Evolutionary conservation across 2,797 vertebrate species (phyloP).

Genomic region (Cynodonichthys magdalenae): DNA sequence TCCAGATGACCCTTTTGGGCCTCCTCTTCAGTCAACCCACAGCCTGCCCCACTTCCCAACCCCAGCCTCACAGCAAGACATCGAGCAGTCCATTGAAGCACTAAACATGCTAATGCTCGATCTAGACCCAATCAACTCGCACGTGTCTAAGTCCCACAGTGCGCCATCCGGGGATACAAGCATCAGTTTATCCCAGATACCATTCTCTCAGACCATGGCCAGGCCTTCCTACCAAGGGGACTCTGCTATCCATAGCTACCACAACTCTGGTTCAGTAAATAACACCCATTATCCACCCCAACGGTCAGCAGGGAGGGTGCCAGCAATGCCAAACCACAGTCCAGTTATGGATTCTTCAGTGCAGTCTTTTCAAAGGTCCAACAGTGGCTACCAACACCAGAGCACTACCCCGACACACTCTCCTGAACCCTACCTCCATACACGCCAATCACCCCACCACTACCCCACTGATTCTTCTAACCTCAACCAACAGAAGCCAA

Average conservation of each 20-base stretch:
- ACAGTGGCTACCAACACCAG: conserved; percentile 62
- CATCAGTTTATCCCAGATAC: conserved; percentile 80
- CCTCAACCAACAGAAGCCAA: conserved; percentile 71
- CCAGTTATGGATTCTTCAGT: conserved; percentile 74
- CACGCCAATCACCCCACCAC: conserved; percentile 54
- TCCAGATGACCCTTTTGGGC: conserved; percentile 81
- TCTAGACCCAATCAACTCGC: conserved; percentile 83
- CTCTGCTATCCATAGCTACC: conserved; percentile 79
- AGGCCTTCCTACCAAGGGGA: conserved; percentile 81
- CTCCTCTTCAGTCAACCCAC: conserved; percentile 79
- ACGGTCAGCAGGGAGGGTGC: conserved; percentile 53
- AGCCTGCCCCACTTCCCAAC: conserved; percentile 88
- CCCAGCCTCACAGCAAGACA: conserved; percentile 88
- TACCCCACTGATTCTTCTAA: conserved; percentile 52
- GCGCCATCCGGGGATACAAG: conserved; percentile 81
- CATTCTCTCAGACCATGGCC: conserved; percentile 71
- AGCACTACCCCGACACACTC: conserved; percentile 74
- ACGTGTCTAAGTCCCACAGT: conserved; percentile 91
- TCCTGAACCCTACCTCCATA: conserved; percentile 74
- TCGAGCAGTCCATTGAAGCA: conserved; percentile 93
- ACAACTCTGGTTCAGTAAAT: conserved; percentile 61
- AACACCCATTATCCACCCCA: conserved; percentile 68
- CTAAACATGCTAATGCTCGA: conserved; percentile 97
- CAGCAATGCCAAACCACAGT: conserved; percentile 69
- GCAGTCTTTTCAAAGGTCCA: conserved; percentile 68